Percentiles rank a stretch among this genome's conserved stretches.
These are phyloP conservation scores for Aspidiotus destructor DNA, from an alignment of 2,888 invertebrate species.

Conservation along the genomic window DNA sequence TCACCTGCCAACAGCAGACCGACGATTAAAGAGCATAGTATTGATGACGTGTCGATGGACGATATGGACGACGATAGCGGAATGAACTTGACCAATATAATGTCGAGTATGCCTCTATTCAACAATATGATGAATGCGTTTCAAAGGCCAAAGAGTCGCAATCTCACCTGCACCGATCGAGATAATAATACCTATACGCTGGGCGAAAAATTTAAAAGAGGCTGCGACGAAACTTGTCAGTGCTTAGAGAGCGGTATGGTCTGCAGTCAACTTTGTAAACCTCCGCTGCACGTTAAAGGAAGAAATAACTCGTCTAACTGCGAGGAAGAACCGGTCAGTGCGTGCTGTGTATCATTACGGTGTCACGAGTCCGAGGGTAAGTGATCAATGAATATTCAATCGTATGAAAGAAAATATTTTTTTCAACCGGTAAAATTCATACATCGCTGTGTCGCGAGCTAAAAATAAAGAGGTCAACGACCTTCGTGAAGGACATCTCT, in stretches of 20 bases:
- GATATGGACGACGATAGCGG: constrained; percentile 49
- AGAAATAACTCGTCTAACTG: constrained; percentile 56
- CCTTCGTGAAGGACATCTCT: too few species aligned
- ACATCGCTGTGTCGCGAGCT: too few species aligned
- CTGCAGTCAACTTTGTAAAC: constrained; percentile 62
- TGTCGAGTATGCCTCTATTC: not conserved
- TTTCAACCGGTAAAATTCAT: not conserved
- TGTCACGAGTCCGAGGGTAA: constrained; percentile 43
- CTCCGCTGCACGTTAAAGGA: constrained; percentile 59
- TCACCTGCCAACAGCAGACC: not conserved
- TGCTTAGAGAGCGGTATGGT: constrained; percentile 56
- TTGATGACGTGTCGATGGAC: constrained; percentile 71
- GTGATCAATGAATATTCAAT: not conserved
- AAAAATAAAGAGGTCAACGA: too few species aligned
- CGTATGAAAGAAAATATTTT: not conserved
- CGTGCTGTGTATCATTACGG: constrained; percentile 59
- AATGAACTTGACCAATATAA: constrained; percentile 7
- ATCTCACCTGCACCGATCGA: constrained; percentile 38
- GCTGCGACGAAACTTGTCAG: constrained; percentile 67
- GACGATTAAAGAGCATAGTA: constrained; percentile 16
- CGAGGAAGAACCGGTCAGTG: constrained; percentile 58
- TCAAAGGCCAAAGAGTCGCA: constrained; percentile 34
- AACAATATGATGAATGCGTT: constrained; percentile 4
- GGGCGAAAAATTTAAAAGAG: constrained; percentile 61
- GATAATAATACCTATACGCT: constrained; percentile 44